Evolutionary conservation across 2,113 vertebrate genomes (phyloP), one percentile per base, ranked within the genome.

Genomic region (Centropristis striata): DNA sequence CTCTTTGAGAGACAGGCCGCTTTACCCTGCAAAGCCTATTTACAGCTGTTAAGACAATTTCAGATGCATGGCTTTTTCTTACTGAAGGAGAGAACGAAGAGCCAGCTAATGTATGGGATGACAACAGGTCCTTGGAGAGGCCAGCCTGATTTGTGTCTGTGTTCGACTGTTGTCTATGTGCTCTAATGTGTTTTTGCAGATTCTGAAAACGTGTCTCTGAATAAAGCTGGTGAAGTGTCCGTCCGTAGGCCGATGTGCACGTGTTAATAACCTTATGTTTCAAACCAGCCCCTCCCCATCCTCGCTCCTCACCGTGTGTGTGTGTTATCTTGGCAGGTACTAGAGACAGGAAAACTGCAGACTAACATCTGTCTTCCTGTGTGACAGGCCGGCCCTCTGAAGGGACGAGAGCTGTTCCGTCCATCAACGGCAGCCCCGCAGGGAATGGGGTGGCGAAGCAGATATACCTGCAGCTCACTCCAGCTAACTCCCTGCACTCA

Each of bases 21-120:
- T 88, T 90, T 88, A 83, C 77, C 79, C 76, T 53, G 79, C 70
- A 92, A 92, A 93, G 88, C 90, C 90, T 87, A 91, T 92, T 93
- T 91, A 86, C 84, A 91, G 86, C 85, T 82, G 86, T 88, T 92
- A 88, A 90, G 86, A 90, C 83, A 89, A 92, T 92, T 92, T 89
- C 80, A 88, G 84, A 89, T 77, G 70, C 60, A 57, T 49, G 20
- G 75, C 80, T 69, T 89, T 88, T 63, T 71, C 68, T 60, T 53
- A 37, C 18, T n/a, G 58, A 70, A 67, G 2, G 6, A 57, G 59
- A 79, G 60, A 80, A 47, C 78, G 64, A 36, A 74, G 79, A 85
- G 63, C 9, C 58, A 67, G 80, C 51, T 70, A 44, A 78, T 72
- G 54, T 53, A 78, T 46, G 47, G 28, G 63, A 59, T 64, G 58